phyloP scores from a whole-genome alignment of 2,888 invertebrate genomes.

The Heliconius aoede region DNA sequence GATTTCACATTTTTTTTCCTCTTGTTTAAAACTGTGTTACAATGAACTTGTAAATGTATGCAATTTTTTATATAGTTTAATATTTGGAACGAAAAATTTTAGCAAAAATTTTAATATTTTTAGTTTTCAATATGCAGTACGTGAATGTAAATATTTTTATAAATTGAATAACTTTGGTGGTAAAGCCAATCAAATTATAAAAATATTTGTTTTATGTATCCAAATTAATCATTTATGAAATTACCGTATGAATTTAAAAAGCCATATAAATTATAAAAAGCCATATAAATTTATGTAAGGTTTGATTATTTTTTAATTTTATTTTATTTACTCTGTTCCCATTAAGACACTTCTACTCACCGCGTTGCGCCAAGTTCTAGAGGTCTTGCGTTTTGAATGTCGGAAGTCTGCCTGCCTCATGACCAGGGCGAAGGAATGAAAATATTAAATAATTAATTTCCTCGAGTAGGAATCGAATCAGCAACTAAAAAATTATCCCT shows the following conservation, averaged over 20 bases:
- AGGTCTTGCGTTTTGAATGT: too few relatives aligned
- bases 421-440: too few relatives aligned
- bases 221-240: background rate
- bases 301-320: too few relatives aligned
- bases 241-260: background rate
- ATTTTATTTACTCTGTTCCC: background rate
- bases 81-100: background rate
- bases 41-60: slow-evolving; percentile 23
- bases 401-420: too few relatives aligned
- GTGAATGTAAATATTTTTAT: background rate
- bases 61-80: background rate
- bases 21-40: slow-evolving; percentile 1
- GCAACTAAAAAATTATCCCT: background rate
- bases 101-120: background rate
- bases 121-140: background rate
- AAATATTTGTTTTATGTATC: background rate
- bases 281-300: too few relatives aligned
- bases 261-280: too few relatives aligned
- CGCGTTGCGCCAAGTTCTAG: background rate
- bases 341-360: background rate
- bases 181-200: background rate
- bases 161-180: background rate
- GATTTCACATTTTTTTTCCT: slow-evolving; percentile 21
- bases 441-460: too few relatives aligned
- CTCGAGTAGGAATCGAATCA: too few relatives aligned